Evolutionary conservation across 2,888 invertebrate species (phyloP).

Genomic region (Thalpophila matura): DNA sequence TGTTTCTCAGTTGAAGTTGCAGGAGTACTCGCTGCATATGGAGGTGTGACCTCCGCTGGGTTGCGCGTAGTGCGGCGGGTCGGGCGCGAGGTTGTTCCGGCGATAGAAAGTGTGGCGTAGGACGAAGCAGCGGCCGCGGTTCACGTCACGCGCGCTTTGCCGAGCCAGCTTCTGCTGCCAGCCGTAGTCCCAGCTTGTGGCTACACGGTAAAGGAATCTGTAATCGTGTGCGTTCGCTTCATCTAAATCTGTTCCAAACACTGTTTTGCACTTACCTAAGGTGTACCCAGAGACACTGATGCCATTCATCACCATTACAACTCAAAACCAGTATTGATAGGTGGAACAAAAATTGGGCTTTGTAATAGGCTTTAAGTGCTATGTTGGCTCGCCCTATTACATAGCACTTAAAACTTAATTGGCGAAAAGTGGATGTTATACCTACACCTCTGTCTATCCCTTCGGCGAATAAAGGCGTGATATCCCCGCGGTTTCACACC

Average conservation of each 20-base stretch:
- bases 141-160: conserved; percentile 76
- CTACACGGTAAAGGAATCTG: conserved; percentile 88
- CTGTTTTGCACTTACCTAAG: too few relatives aligned
- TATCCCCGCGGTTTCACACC: too few relatives aligned
- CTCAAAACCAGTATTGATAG: too few relatives aligned
- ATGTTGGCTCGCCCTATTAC: too few relatives aligned
- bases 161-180: conserved; percentile 89
- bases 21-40: conserved; percentile 84
- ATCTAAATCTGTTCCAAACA: conserved; percentile 4
- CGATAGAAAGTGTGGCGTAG: conserved; percentile 91
- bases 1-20: conserved; percentile 67
- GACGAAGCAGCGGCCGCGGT: conserved; percentile 88
- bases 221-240: conserved; percentile 5
- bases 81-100: conserved; percentile 88
- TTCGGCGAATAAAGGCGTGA: too few relatives aligned
- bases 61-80: conserved; percentile 89
- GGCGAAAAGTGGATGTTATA: too few relatives aligned
- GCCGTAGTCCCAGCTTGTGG: conserved; percentile 90
- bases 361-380: too few relatives aligned
- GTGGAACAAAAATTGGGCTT: too few relatives aligned
- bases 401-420: too few relatives aligned
- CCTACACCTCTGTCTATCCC: too few relatives aligned
- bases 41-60: conserved; percentile 83
- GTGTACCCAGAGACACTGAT: too few relatives aligned
- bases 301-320: too few relatives aligned